A percentile compares a stretch with the other conserved stretches of the same genome.
Conservation (phyloP, 2,113 vertebrate genomes). For the Hydrochoerus hydrochaeris region DNA sequence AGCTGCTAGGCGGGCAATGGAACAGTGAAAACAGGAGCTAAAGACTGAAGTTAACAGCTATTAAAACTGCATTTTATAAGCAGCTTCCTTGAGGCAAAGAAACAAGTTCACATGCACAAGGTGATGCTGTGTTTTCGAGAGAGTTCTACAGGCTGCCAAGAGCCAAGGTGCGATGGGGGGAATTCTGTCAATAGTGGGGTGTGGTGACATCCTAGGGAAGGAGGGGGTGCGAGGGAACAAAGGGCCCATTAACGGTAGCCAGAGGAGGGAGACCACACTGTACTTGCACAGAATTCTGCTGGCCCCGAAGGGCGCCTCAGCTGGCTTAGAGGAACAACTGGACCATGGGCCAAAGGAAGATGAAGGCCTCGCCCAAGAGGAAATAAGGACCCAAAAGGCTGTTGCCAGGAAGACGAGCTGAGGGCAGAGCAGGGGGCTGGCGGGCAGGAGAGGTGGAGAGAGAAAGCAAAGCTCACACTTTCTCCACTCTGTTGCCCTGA, state of each 20-base stretch:
- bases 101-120: constrained; percentile 23
- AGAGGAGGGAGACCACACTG: constrained; percentile 39
- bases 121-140: neutral
- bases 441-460: neutral
- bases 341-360: neutral
- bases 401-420: neutral
- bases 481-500: neutral
- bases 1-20: too few species aligned
- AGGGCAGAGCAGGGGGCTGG: neutral
- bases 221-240: constrained; percentile 19
- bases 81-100: neutral
- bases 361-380: neutral
- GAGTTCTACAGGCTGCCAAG: neutral
- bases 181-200: neutral
- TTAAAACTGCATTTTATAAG: neutral
- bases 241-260: constrained; percentile 40
- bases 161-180: neutral
- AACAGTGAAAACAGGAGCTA: neutral
- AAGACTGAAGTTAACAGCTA: neutral
- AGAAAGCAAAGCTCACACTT: neutral
- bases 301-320: neutral
- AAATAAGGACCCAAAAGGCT: neutral
- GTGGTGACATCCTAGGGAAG: neutral
- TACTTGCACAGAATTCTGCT: neutral
- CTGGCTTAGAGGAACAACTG: neutral